Percentiles rank a stretch among this genome's conserved stretches.
phyloP scores from a whole-genome alignment of 2,113 vertebrate genomes.

The Stictonetta naevosa region DNA sequence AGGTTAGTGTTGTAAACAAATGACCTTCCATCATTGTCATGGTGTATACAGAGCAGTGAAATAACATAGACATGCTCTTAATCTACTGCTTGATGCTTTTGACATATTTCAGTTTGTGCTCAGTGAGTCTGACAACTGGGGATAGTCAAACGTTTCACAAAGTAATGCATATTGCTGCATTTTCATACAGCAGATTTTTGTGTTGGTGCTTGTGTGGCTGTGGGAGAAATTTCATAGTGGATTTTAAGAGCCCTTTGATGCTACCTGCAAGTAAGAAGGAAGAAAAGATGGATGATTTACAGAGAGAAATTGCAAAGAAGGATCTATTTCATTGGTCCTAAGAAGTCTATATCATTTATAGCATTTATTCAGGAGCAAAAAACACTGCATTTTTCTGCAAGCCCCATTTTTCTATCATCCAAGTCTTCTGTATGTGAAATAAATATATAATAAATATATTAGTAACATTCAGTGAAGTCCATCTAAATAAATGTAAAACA shows the following conservation, averaged over 20 bases:
- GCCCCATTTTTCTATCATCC: background rate
- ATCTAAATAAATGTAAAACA: background rate
- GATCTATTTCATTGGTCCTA: background rate
- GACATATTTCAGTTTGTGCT: conserved; percentile 19
- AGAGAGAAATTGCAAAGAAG: background rate
- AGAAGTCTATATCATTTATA: background rate
- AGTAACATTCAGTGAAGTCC: background rate
- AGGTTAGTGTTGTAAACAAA: background rate
- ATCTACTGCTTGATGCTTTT: conserved; percentile 21
- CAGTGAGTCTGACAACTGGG: background rate
- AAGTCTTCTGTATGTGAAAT: background rate
- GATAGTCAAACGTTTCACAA: background rate
- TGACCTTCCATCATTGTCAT: background rate
- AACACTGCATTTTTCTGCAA: fast-evolving
- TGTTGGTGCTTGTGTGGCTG: background rate
- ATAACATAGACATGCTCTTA: background rate
- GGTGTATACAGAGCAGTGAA: background rate
- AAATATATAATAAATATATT: background rate
- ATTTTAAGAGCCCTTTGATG: background rate
- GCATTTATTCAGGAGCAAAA: background rate
- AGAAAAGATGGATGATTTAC: background rate
- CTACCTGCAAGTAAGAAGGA: background rate
- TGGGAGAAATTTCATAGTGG: background rate
- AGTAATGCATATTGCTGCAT: background rate
- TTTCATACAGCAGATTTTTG: background rate